These are phyloP conservation scores for Harlomillsia oculata DNA, from an alignment of 1,140 invertebrate species.

Conservation along the genomic window DNA sequence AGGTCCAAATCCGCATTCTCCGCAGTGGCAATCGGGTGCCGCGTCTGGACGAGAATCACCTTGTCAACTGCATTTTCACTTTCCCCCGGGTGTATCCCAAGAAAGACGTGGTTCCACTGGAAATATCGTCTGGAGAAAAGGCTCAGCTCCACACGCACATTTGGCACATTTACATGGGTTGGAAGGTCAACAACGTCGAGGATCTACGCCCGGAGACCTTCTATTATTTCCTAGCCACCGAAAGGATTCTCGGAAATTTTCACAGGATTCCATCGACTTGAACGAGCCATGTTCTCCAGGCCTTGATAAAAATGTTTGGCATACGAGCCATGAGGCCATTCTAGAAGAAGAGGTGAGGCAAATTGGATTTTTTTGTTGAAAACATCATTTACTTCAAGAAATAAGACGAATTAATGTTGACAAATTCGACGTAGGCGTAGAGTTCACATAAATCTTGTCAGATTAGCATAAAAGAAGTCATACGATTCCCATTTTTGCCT, in stretches of 20 bases:
- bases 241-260: conserved; percentile 34
- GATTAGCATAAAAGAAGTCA: too few species aligned
- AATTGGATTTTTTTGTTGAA: too few species aligned
- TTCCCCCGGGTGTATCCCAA: conserved; percentile 11
- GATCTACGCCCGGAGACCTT: conserved; percentile 33
- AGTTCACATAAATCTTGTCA: too few species aligned
- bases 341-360: conserved; percentile 36
- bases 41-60: conserved; percentile 4
- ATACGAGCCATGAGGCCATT: conserved; percentile 13
- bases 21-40: conserved; percentile 8
- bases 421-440: too few species aligned
- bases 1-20: conserved; percentile 12
- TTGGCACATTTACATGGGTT: conserved; percentile 1
- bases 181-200: conserved; percentile 13
- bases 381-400: too few species aligned
- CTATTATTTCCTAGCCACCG: conserved; percentile 17
- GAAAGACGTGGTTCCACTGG: conserved; percentile 32
- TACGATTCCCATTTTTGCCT: too few species aligned
- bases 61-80: conserved; percentile 26
- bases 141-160: conserved; percentile 21
- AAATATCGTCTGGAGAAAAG: conserved; percentile 32
- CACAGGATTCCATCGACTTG: conserved; percentile 36
- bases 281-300: conserved; percentile 9
- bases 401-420: too few species aligned
- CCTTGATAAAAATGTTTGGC: conserved; percentile 16